Evolutionary conservation across 2,113 vertebrate genomes (phyloP).

Genomic region (Pardalotus punctatus): DNA sequence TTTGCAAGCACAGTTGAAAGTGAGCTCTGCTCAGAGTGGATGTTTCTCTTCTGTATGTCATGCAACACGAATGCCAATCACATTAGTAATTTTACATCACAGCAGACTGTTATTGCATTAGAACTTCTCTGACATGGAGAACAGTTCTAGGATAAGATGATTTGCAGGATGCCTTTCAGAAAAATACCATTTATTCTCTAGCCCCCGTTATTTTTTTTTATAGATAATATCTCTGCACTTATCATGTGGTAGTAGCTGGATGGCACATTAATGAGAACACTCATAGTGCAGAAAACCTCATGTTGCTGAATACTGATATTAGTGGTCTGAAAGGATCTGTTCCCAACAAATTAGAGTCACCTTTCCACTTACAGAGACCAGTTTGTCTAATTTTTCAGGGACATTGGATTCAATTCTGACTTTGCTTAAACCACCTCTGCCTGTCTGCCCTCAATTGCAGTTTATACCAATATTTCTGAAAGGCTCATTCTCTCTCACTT

Average conservation of each 20-base stretch:
- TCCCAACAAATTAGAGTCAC: conserved; percentile 3
- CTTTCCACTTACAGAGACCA: conserved; percentile 10
- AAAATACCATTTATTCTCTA: background rate
- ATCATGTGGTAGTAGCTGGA: background rate
- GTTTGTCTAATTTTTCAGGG: conserved; percentile 10
- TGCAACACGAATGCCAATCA: conserved; percentile 37
- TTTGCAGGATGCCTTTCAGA: conserved; percentile 1
- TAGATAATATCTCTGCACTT: background rate
- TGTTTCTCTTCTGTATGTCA: conserved; percentile 41
- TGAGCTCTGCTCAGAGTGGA: background rate
- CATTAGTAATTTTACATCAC: conserved; percentile 40
- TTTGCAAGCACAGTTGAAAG: conserved; percentile 19
- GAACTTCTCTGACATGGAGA: conserved; percentile 9
- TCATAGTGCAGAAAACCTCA: background rate
- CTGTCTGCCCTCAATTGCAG: background rate
- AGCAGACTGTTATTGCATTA: background rate
- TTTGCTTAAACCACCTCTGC: background rate
- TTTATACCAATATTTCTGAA: conserved; percentile 13
- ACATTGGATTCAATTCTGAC: background rate
- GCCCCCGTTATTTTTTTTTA: background rate
- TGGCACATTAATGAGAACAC: background rate
- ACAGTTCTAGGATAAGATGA: background rate
- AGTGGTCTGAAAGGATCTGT: background rate
- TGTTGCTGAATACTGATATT: background rate
- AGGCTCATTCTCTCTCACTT: background rate